Base-by-base conservation (phyloP, 1,140 invertebrate species). In the Drosophila equinoxialis region DNA sequence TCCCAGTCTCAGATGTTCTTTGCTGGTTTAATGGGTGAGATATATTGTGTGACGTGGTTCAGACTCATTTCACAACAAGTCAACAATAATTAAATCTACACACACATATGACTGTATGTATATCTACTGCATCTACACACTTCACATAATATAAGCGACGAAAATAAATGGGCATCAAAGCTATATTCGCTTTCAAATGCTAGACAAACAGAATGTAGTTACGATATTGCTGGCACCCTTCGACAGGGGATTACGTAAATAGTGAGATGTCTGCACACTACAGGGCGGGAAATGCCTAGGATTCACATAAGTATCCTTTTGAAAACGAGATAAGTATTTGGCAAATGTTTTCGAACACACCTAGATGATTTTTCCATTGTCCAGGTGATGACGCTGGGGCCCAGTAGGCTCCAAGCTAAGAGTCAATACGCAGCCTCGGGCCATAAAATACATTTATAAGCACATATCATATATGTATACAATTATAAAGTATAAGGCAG, bases 401-500 rank as follows among this genome's bases (percentile, higher is more conserved):
- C 45, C 45, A 17, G 42, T 48, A 48, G 68, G 58, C 26, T 57
- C 35, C 35, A 37, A 10, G 39, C 11, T 11, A 11, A 45, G 58
- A 59, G 30, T 35, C 37, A 13, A 64, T 35, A 72, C 41, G n/a
- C 57, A 37, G 14, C 17, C 33, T 30, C n/a, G 35, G 14, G 7
- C 10, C 6, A 59, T 37, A 37, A 37, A 20, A 37, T 37, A 45
- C 23, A 58, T 58, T 33, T 30, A 62, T 71, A 72, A 71, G 62
- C 69, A 75, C 41, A 41, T 68, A 63, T 59, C 66, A 68, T 63
- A 65, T 71, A 66, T 71, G 35, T 45, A 8, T 41, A 60, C 35
- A 65, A 72, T 81, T 63, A 65, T 71, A 48, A 54, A 68, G 65
- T 54, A 62, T 37, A 64, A 67, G 51, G 33, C 67, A 48, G 51